Conservation (phyloP, 2,888 invertebrate genomes). For the Andrena hattorfiana region DNA sequence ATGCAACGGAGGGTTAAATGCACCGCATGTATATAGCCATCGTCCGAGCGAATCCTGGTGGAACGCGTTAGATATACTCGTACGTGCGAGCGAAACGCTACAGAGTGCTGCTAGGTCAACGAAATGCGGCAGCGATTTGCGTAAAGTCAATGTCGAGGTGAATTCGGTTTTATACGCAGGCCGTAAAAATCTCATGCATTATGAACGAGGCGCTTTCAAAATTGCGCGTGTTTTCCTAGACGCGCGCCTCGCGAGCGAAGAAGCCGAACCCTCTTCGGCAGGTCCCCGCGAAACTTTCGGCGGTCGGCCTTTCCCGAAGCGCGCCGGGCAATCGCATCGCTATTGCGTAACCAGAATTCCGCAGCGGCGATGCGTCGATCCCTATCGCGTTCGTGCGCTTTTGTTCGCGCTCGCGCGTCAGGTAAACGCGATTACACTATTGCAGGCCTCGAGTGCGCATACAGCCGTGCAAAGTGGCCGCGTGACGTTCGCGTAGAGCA, state of each 20-base stretch:
- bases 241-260: not conserved
- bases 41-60: not conserved
- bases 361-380: slow-evolving; percentile 3
- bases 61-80: not conserved
- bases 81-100: slow-evolving; percentile 15
- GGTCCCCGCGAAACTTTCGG: too few species aligned
- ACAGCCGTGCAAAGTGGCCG: slow-evolving; percentile 30
- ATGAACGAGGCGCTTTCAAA: slow-evolving; percentile 34
- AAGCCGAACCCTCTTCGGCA: too few species aligned
- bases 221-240: slow-evolving; percentile 26
- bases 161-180: slow-evolving; percentile 43
- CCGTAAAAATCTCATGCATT: slow-evolving; percentile 56
- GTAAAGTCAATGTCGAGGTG: slow-evolving; percentile 53
- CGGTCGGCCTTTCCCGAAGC: not conserved
- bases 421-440: slow-evolving; percentile 33
- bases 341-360: slow-evolving; percentile 26
- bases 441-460: slow-evolving; percentile 23
- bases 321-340: not conserved
- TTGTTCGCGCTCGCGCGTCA: slow-evolving; percentile 14
- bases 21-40: not conserved
- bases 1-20: not conserved
- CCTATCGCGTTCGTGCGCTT: slow-evolving; percentile 35
- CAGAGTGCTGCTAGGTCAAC: slow-evolving; percentile 50
- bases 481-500: slow-evolving; percentile 56
- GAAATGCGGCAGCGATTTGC: slow-evolving; percentile 61